A percentile compares a stretch with the other conserved stretches of the same genome.
These are phyloP conservation scores for Muscicapa comitata DNA, from an alignment of 2,797 vertebrate species.

Conservation along the genomic window DNA sequence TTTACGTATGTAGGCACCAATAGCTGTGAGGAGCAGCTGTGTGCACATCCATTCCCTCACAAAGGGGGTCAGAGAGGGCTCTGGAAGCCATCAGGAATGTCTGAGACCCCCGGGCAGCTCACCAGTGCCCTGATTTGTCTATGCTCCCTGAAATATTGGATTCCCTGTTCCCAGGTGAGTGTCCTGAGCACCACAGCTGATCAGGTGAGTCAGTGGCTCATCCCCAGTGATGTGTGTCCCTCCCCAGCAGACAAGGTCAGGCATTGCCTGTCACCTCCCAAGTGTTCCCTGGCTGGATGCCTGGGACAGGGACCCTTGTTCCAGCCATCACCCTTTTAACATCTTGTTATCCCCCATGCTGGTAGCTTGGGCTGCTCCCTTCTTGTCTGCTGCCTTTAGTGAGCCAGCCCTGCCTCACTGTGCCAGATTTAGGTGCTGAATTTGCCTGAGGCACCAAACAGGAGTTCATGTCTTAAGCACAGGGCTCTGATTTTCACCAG, in stretches of 20 bases:
- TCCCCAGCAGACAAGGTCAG: background rate
- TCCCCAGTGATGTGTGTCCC: no score
- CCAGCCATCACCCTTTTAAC: background rate
- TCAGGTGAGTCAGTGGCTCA: background rate
- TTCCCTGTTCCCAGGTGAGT: background rate
- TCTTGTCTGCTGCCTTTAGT: background rate
- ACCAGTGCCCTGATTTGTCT: background rate
- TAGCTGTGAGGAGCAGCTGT: background rate
- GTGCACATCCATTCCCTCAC: background rate
- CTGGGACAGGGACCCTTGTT: background rate
- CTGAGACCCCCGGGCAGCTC: background rate
- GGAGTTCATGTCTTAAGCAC: background rate
- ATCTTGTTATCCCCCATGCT: fast-evolving
- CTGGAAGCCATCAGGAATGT: background rate
- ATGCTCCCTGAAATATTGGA: background rate
- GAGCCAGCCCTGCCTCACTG: fast-evolving
- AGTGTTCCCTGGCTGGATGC: background rate
- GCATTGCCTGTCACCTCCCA: background rate
- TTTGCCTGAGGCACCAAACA: background rate
- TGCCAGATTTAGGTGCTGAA: background rate
- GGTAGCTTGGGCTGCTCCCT: background rate
- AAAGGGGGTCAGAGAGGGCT: background rate
- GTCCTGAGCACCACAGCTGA: background rate
- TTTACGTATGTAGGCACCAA: background rate
- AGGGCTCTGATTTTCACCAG: background rate